These are phyloP conservation scores for Octopus bimaculoides DNA, from an alignment of 1,140 invertebrate species.

Conservation along the genomic window DNA sequence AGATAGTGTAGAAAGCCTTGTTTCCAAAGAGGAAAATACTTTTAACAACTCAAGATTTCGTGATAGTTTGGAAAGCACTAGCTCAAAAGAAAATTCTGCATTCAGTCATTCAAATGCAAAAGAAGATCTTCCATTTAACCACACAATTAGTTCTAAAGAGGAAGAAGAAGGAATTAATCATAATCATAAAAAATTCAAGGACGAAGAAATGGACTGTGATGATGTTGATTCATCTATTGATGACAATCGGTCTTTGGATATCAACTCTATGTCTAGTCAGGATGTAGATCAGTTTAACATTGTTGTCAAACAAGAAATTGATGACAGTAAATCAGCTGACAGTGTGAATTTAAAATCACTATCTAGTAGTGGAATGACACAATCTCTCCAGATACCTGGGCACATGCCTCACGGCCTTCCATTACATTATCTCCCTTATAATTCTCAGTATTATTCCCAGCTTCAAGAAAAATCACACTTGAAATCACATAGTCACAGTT, in stretches of 20 bases:
- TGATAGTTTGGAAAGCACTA: neutral
- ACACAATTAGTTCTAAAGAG: conserved; percentile 7
- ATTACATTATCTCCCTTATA: conserved; percentile 50
- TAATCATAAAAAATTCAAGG: conserved; percentile 1
- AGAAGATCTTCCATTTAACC: neutral
- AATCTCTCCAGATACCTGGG: conserved; percentile 42
- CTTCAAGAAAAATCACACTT: conserved; percentile 7
- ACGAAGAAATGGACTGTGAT: conserved; percentile 9
- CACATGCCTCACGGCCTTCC: conserved; percentile 45
- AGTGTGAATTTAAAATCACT: neutral
- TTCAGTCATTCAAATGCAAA: neutral
- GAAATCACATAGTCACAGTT: neutral
- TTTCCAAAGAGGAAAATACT: neutral
- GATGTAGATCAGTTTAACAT: conserved; percentile 2
- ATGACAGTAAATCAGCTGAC: neutral
- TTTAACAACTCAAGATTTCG: conserved; percentile 7
- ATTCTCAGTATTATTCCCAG: conserved; percentile 40
- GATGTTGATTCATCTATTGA: conserved; percentile 6
- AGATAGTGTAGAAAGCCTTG: neutral
- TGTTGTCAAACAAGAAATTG: conserved; percentile 10
- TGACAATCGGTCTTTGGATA: conserved; percentile 10
- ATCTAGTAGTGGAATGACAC: neutral
- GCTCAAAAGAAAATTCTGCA: neutral
- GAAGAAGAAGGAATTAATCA: neutral
- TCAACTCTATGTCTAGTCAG: conserved; percentile 11